These are phyloP conservation scores for Zaprionus kolodkinae DNA, from an alignment of 1,140 invertebrate species.

Conservation along the genomic window DNA sequence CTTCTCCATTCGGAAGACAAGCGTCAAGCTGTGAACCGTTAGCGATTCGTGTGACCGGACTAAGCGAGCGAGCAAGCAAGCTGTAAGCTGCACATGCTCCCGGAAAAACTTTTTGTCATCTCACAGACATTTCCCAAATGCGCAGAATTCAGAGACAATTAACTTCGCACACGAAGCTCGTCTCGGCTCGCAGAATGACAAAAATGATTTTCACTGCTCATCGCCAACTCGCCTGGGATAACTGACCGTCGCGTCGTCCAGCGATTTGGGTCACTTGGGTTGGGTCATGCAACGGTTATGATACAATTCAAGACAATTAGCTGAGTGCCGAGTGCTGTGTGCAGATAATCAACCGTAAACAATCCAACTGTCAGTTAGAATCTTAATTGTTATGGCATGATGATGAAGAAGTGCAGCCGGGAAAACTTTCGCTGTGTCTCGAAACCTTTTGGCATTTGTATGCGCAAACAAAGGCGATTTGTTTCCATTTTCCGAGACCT, in stretches of 20 bases:
- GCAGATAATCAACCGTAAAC: slow-evolving; percentile 40
- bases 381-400: slow-evolving; percentile 17
- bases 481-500: slow-evolving; percentile 17
- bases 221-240: slow-evolving; percentile 33
- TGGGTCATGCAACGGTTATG: slow-evolving; percentile 78
- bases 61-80: slow-evolving; percentile 17
- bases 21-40: slow-evolving; percentile 61
- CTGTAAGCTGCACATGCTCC: slow-evolving; percentile 10
- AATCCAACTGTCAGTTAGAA: slow-evolving; percentile 38
- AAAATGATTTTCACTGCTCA: slow-evolving; percentile 52
- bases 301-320: slow-evolving; percentile 80
- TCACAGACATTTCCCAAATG: slow-evolving; percentile 74
- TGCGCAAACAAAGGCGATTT: slow-evolving; percentile 24
- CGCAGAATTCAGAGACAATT: slow-evolving; percentile 76
- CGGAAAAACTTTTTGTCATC: slow-evolving; percentile 60
- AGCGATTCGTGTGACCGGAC: slow-evolving; percentile 74
- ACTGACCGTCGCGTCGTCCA: slow-evolving; percentile 52
- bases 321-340: slow-evolving; percentile 30
- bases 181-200: slow-evolving; percentile 42
- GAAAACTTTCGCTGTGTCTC: slow-evolving; percentile 46
- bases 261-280: slow-evolving; percentile 74
- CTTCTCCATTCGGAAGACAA: slow-evolving; percentile 66
- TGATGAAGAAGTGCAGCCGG: neutral
- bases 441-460: slow-evolving; percentile 16
- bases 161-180: slow-evolving; percentile 53